Base-by-base conservation (phyloP, 1,140 invertebrate genomes). In the Procambarus virginalis region DNA sequence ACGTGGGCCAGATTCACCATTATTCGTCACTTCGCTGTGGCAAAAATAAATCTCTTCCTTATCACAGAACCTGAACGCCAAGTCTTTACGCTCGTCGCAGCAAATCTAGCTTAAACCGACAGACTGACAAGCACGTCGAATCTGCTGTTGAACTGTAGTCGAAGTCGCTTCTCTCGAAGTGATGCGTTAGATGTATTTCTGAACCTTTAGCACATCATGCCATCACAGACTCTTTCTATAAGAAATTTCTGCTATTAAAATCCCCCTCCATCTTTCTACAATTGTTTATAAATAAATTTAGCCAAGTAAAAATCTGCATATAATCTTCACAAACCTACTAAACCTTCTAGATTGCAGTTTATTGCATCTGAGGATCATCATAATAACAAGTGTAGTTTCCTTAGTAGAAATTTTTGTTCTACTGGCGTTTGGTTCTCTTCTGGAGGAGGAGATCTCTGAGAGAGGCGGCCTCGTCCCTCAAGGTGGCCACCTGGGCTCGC, bases 391-490 rank as follows among this genome's bases (percentile, higher is more conserved):
- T 55, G 51, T 55, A 5, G 8, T 55, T 55, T 12, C 2, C 12
- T 64, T 17, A 4, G 4, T 64, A 12, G 3, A 17, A n/a, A 4
- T 17, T 20, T 64, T 17, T 20, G 22, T 8, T n/a, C 22, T 73
- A 73, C 14, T 73, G n/a, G 68, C 68, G 68, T 20, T 10, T 73
- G 20, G 68, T 20, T 34, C 77, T 89, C 73, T 83, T 89, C 49
- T 82, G 79, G 17, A 89, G 34, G 2, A 97, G 93, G 92, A 97
- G 94, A 78, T 96, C 95, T 8, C 96, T 93, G 20, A 97, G 94
- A 0, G 96, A 95, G 17, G 96, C 95, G 1, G 96, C 94, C 93
- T 98, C 97, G 93, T 98, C 97, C n/a, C 97, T 94, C 3, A 98
- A 93, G 0, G 96, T 96, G 22, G 96, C 93, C 2, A 98, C 94